A percentile compares a stretch with the other conserved stretches of the same genome.
These are phyloP conservation scores for Xyrichtys novacula DNA, from an alignment of 2,797 vertebrate genomes.

Conservation along the genomic window DNA sequence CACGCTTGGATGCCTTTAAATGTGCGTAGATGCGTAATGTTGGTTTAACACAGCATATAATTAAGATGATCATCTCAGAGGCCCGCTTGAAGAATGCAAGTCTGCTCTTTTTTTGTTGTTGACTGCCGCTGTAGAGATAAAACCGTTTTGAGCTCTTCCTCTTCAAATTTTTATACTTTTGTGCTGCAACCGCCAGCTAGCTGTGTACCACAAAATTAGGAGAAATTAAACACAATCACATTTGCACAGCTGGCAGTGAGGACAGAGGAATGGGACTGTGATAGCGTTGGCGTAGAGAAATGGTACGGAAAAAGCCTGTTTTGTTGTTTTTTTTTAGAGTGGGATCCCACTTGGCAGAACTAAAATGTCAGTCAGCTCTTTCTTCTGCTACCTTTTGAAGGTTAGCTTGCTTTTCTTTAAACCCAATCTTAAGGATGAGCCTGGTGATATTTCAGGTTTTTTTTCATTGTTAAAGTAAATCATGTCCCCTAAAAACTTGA, in stretches of 20 bases:
- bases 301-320: conserved; percentile 33
- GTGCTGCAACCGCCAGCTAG: conserved; percentile 62
- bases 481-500: background rate
- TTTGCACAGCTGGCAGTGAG: conserved; percentile 52
- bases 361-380: conserved; percentile 21
- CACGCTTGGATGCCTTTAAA: conserved; percentile 29
- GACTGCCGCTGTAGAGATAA: conserved; percentile 44
- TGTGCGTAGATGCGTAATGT: conserved; percentile 13
- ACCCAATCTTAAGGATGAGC: conserved; percentile 4
- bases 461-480: background rate
- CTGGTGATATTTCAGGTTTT: conserved; percentile 2
- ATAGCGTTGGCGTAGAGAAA: conserved; percentile 35
- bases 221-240: conserved; percentile 61
- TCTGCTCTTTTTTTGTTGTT: conserved; percentile 43
- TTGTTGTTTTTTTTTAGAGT: conserved; percentile 41
- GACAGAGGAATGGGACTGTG: conserved; percentile 39
- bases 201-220: conserved; percentile 60
- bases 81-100: conserved; percentile 44
- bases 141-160: conserved; percentile 44
- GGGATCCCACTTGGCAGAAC: conserved; percentile 33
- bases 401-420: conserved; percentile 7
- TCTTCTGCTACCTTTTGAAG: conserved; percentile 5
- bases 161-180: conserved; percentile 54
- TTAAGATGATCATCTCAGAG: conserved; percentile 55
- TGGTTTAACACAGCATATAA: conserved; percentile 47